Evolutionary conservation across 2,888 invertebrate genomes (phyloP).

Genomic region (Lepidocyrtinus sp.): DNA sequence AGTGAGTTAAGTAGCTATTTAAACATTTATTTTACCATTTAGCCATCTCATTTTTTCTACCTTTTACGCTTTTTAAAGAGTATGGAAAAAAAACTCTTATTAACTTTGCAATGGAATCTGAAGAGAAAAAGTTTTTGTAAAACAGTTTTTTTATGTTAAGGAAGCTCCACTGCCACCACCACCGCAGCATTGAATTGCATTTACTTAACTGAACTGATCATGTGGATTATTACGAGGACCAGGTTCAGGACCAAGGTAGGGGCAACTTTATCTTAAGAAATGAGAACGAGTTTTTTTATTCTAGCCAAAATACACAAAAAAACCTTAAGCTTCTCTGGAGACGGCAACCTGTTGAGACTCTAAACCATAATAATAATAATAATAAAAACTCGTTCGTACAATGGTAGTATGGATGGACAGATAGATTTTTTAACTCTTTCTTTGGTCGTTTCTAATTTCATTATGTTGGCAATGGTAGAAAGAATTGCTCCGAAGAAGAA

Average conservation of each 20-base stretch:
- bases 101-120: no score
- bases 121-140: no score
- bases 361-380: slow-evolving; percentile 40
- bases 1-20: slow-evolving; percentile 5
- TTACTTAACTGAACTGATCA: no score
- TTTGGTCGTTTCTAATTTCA: slow-evolving; percentile 56
- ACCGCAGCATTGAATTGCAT: no score
- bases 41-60: no score
- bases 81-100: no score
- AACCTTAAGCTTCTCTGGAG: slow-evolving; percentile 50
- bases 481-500: slow-evolving; percentile 4
- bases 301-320: slow-evolving; percentile 10
- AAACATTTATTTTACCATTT: slow-evolving; percentile 18
- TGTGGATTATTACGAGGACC: no score
- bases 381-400: slow-evolving; percentile 48
- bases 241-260: no score
- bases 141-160: no score
- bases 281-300: slow-evolving; percentile 44
- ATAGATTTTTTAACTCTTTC: background rate
- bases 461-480: slow-evolving; percentile 28
- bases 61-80: no score
- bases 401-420: slow-evolving; percentile 39
- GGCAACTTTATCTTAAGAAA: slow-evolving; percentile 11
- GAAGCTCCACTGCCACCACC: no score
- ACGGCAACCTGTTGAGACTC: slow-evolving; percentile 58